Evolutionary conservation across 2,797 vertebrate genomes (phyloP), one percentile per base, ranked within the genome.

Genomic region (Anabas testudineus): DNA sequence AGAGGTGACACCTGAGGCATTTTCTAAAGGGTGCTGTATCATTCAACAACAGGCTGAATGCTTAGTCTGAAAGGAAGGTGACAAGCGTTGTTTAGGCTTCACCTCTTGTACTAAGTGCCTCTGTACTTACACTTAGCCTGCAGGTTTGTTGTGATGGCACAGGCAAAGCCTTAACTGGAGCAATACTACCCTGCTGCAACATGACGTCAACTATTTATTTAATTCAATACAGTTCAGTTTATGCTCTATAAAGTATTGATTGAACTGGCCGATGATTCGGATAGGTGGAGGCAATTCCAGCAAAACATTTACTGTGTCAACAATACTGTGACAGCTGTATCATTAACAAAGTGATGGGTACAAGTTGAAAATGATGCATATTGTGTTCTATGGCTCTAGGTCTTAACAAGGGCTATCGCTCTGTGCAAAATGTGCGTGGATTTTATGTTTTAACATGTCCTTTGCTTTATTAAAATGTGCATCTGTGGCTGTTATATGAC

Each of bases 11-110:
- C 81, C 74, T 64, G 67, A 87, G 61, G 75, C 64, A 5, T 83
- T 87, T 79, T 81, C 51, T 55, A 81, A 88, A 84, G 76, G 66
- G 67, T 80, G 53, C 58, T 82, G 76, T 85, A 79, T 90, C 73
- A 63, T 84, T 87, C 49, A 58, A 45, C 45, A 85, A 74, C 71
- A 84, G 87, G 59, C 63, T 41, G 67, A 87, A 78, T 73, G 80
- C 74, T 77, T 43, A 37, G 51, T 57, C 60, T 84, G 68, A 77
- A 88, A 82, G 57, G 58, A 78, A 64, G 67, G 60, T 74, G 89
- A 79, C 83, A 82, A 84, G 66, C 86, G 77, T 74, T 86, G 68
- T 85, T 83, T 73, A 48, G 83, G 65, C 78, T 71, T 74, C 62
- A 67, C 30, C 58, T 4, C 41, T 9, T 43, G 30, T 71, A 67